Evolutionary conservation across 1,140 invertebrate genomes (phyloP).

Genomic region (Zaprionus gabonicus): DNA sequence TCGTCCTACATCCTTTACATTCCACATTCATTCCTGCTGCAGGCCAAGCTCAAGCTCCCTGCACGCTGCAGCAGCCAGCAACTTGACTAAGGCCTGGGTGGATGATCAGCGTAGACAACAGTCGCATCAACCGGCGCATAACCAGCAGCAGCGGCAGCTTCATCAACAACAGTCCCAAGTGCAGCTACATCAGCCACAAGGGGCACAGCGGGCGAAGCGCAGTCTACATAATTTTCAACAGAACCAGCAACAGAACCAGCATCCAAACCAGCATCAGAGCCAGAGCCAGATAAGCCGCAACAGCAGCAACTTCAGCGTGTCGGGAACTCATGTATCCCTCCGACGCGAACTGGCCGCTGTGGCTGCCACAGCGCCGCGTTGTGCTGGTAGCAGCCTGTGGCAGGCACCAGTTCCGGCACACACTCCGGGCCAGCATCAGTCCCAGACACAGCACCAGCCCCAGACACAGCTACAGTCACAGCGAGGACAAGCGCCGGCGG

Average conservation of each 20-base stretch:
- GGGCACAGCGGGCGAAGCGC: neutral
- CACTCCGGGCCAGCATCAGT: neutral
- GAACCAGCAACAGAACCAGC: neutral
- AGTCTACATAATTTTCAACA: neutral
- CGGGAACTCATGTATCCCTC: slow-evolving; percentile 10
- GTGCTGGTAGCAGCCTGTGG: slow-evolving; percentile 26
- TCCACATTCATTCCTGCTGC: slow-evolving; percentile 7
- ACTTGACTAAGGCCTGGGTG: slow-evolving; percentile 13
- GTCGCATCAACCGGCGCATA: no score
- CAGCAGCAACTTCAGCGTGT: slow-evolving; percentile 6
- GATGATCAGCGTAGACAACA: slow-evolving; percentile 12
- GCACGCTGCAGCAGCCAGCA: neutral
- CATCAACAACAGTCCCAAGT: neutral
- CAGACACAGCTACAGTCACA: neutral
- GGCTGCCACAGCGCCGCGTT: slow-evolving; percentile 41
- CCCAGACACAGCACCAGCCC: neutral
- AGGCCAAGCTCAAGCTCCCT: neutral
- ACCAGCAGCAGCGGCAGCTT: neutral
- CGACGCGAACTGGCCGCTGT: slow-evolving; percentile 52
- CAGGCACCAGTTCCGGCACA: slow-evolving; percentile 21
- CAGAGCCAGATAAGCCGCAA: slow-evolving; percentile 1
- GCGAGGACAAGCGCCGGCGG: neutral
- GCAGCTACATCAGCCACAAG: neutral
- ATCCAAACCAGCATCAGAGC: no score
- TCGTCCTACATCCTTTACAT: slow-evolving; percentile 13